Base-by-base conservation (phyloP, 2,797 vertebrate genomes). In the Typhlichthys eigenmanni region DNA sequence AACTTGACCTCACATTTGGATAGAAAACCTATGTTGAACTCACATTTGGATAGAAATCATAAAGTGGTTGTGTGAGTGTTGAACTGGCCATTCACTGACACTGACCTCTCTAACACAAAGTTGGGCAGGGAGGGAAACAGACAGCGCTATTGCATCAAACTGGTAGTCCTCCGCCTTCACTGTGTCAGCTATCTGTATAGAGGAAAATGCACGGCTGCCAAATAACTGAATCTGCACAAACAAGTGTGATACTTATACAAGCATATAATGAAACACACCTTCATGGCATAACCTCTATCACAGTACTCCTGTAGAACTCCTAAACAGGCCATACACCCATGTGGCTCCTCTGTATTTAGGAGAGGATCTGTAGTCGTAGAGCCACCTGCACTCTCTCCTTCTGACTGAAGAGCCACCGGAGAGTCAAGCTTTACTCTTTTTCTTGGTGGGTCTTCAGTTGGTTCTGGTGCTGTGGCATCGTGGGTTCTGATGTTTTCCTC, bases 81-180 rank as follows among this genome's bases (percentile, higher is more conserved):
- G 24, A 29, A 29, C 24, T 29, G 24, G 24, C 4, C 3, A 29
- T 4, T 29, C 11, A 59, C 8, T 19, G 0, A n/a, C 3, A 68
- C 94, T 87, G 78, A 98, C 97, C 95, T 99, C 96, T 73, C 97
- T 93, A 62, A 99, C 95, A 48, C 93, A 95, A 16, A 98, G 91
- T 88, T 99, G 97, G 55, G 96, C 93, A 1, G 97, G 97, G 6
- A 98, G 91, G 4, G 97, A 98, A 13, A 98, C 92, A 0, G 96
- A 96, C 82, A 98, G 86, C 7, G 96, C 90, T 86, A 98, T 87
- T 32, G 89, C 92, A 68, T 92, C 94, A 58, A 96, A 96, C 85
- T 96, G 90, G 55, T 95, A 97, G n/a, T 91, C 88, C 34, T 93
- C 83, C 0, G 89, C 85, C 53, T 87, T 93, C 72, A 98, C 94